phyloP scores from a whole-genome alignment of 2,888 invertebrate genomes.

The Ernsta delagoae region DNA sequence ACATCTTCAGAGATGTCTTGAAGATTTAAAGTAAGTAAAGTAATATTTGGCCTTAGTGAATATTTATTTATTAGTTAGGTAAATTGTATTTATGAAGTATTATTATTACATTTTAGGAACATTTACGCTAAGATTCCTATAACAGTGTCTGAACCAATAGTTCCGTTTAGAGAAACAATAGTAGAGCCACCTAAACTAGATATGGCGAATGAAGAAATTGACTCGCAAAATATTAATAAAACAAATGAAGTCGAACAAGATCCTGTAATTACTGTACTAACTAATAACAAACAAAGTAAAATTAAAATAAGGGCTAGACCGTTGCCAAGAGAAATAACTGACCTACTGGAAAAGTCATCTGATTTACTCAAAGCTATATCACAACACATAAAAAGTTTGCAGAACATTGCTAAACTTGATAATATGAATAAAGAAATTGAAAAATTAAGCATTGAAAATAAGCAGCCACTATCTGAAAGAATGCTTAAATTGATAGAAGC shows the following conservation, averaged over 20 bases:
- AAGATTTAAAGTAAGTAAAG: constrained; percentile 92
- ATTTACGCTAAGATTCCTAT: constrained; percentile 94
- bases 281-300: constrained; percentile 89
- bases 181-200: constrained; percentile 91
- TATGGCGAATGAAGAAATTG: constrained; percentile 94
- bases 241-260: constrained; percentile 76
- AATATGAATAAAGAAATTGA: constrained; percentile 64
- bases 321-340: constrained; percentile 89
- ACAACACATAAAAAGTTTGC: constrained; percentile 72
- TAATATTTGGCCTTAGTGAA: too few relatives aligned
- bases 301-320: constrained; percentile 92
- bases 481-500: constrained; percentile 73
- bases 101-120: constrained; percentile 60
- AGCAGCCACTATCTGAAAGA: constrained; percentile 66
- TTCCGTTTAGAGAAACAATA: constrained; percentile 97
- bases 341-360: constrained; percentile 88
- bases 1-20: constrained; percentile 97
- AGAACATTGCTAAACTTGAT: constrained; percentile 68
- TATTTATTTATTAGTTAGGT: background rate
- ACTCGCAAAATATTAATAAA: constrained; percentile 82
- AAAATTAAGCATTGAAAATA: constrained; percentile 56
- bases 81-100: background rate
- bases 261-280: constrained; percentile 85
- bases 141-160: constrained; percentile 97
- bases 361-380: constrained; percentile 89